Conservation (phyloP, 2,888 invertebrate species). For the Hyposoter didymator region DNA sequence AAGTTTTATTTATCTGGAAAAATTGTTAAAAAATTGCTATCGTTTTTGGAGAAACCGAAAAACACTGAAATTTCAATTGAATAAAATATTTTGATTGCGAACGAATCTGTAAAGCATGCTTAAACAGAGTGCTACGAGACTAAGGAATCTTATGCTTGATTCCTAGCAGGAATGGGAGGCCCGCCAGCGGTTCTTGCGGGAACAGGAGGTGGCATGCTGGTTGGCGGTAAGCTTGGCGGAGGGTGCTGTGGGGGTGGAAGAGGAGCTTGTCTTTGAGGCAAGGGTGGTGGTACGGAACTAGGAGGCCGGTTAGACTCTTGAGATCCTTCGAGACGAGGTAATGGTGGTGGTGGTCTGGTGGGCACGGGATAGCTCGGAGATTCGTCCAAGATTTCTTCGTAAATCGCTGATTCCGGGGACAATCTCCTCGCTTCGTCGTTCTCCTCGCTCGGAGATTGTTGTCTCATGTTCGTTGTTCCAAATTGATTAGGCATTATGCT, state of each 20-base stretch:
- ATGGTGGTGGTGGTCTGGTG: constrained; percentile 81
- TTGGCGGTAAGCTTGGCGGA: constrained; percentile 83
- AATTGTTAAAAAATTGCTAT: background rate
- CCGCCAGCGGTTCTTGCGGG: constrained; percentile 87
- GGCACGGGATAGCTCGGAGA: constrained; percentile 80
- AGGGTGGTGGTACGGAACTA: constrained; percentile 79
- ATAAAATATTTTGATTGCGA: background rate
- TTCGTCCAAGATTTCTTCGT: constrained; percentile 82
- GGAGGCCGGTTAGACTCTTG: constrained; percentile 75
- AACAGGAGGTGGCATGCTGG: constrained; percentile 85
- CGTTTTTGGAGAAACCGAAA: background rate
- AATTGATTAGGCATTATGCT: constrained; percentile 80
- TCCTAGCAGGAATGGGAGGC: constrained; percentile 89
- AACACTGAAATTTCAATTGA: constrained; percentile 7
- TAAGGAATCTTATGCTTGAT: constrained; percentile 72
- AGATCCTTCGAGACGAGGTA: constrained; percentile 77
- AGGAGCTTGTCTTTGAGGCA: constrained; percentile 80
- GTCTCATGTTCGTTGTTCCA: constrained; percentile 48
- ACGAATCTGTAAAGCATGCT: background rate
- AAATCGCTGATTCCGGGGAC: constrained; percentile 82
- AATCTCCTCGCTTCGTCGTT: constrained; percentile 73
- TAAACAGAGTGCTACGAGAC: background rate
- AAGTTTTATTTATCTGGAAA: background rate
- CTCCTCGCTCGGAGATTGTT: constrained; percentile 45
- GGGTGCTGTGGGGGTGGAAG: constrained; percentile 80